Base-by-base conservation (phyloP, 2,888 invertebrate genomes). In the Yponomeuta sedellus region DNA sequence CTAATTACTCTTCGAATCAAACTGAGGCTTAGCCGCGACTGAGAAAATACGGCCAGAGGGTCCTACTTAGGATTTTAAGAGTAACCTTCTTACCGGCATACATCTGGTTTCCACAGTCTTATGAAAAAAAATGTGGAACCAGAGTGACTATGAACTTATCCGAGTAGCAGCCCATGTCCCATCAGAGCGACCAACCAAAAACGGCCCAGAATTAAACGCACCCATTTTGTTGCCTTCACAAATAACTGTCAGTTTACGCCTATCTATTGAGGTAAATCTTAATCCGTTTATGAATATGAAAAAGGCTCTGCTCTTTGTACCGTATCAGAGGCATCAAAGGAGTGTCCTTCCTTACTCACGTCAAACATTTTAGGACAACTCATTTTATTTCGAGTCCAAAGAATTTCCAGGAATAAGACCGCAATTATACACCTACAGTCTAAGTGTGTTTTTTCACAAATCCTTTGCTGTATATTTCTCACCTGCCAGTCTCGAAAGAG, bases 1-100 rank as follows among this genome's bases (percentile, higher is more conserved):
- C 76, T 80, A 80, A 84, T 83, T 83, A 83, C 75, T 76, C 80
- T 80, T 76, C 79, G 80, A 82, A 83, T 83, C 81, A 83, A 75
- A 73, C 71, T 12, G 10, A 62, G 25, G 56, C 65, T 57, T 64
- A 65, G 63, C 64, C 64, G 65, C 62, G 61, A 16, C 1, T 52
- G 44, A 52, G 44, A 16, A 52, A 52, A 44, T 10, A 52, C 16
- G 44, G 44, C 16, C 44, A 12, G 2, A 34, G 44, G 44, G 4
- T 52, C 12, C 44, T 52, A 52, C 44, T 16, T 1, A 5, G 4
- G 16, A 16, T 16, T 16, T 52, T 16, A 52, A 52, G 44, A 52
- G 1, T 52, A 52, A 52, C 12, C 44, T 52, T 52, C 16, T 52
- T 52, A 16, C 16, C 1, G 4, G 16, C 44, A 8, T 16, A 6